These are phyloP conservation scores for Saturnia pavonia DNA, from an alignment of 2,888 invertebrate genomes.

Conservation along the genomic window DNA sequence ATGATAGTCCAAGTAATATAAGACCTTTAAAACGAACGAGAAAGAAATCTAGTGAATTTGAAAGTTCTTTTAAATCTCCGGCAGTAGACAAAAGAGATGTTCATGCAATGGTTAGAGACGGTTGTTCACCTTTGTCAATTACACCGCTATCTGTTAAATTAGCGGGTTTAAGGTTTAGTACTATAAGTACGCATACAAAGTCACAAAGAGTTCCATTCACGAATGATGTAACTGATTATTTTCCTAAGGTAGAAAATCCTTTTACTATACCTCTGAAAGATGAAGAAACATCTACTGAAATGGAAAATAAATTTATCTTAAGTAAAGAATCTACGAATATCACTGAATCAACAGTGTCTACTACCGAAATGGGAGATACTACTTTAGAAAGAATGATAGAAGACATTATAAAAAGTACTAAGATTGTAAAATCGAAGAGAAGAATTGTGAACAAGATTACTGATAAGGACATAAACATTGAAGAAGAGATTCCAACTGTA, in stretches of 20 bases:
- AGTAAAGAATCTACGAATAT: conserved; percentile 63
- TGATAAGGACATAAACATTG: conserved; percentile 38
- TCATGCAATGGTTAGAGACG: conserved; percentile 69
- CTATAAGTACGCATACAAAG: conserved; percentile 69
- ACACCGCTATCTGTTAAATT: conserved; percentile 83
- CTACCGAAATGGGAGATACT: conserved; percentile 78
- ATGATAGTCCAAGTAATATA: conserved; percentile 58
- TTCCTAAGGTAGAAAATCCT: conserved; percentile 74
- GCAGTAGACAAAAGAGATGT: conserved; percentile 70
- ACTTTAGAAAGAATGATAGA: conserved; percentile 83
- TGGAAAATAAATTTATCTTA: conserved; percentile 77
- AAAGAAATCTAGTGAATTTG: conserved; percentile 74
- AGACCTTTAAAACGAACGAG: conserved; percentile 70
- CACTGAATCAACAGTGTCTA: conserved; percentile 73
- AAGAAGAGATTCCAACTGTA: conserved; percentile 57
- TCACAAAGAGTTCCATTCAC: conserved; percentile 54
- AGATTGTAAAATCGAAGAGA: conserved; percentile 71
- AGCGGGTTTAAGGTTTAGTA: conserved; percentile 81
- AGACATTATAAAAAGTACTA: conserved; percentile 83
- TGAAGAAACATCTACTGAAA: conserved; percentile 73
- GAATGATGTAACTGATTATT: conserved; percentile 76
- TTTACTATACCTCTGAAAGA: conserved; percentile 66
- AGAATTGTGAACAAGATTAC: conserved; percentile 56
- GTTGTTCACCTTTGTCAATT: conserved; percentile 75
- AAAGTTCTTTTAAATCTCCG: conserved; percentile 73